These are phyloP conservation scores for Drosophila neutralis DNA, from an alignment of 2,888 invertebrate species.

Conservation along the genomic window DNA sequence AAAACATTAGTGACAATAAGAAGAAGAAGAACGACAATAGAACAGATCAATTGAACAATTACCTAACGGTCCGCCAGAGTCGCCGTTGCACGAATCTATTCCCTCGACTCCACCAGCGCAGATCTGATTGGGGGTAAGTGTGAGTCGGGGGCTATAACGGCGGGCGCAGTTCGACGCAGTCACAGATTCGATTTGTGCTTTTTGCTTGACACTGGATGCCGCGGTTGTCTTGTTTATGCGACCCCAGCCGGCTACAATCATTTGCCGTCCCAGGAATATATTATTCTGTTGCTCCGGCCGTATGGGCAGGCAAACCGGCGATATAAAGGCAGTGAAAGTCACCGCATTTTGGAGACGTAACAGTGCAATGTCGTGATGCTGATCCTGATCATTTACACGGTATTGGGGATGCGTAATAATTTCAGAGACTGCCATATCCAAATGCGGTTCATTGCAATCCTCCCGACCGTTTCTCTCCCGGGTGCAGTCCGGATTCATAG, in stretches of 20 bases:
- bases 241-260: constrained; percentile 88
- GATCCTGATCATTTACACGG: constrained; percentile 86
- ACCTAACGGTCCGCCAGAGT: constrained; percentile 87
- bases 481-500: constrained; percentile 78
- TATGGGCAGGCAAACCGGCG: constrained; percentile 87
- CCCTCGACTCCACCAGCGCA: constrained; percentile 87
- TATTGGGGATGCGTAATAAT: constrained; percentile 88
- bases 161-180: constrained; percentile 85
- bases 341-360: constrained; percentile 87
- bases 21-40: no score
- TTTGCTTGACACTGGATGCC: constrained; percentile 86
- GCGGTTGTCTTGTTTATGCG: constrained; percentile 85
- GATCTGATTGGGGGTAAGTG: constrained; percentile 85
- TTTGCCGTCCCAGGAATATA: constrained; percentile 82
- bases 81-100: constrained; percentile 87
- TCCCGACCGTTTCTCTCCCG: constrained; percentile 69
- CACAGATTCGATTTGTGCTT: constrained; percentile 85
- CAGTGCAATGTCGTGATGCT: constrained; percentile 90
- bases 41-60: background rate
- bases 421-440: constrained; percentile 87
- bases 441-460: constrained; percentile 87
- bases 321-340: constrained; percentile 86
- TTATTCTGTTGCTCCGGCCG: constrained; percentile 69
- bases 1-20: background rate
- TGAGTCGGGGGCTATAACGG: constrained; percentile 85